Evolutionary conservation across 2,888 invertebrate genomes (phyloP).

Genomic region (Cheilosia vernalis): DNA sequence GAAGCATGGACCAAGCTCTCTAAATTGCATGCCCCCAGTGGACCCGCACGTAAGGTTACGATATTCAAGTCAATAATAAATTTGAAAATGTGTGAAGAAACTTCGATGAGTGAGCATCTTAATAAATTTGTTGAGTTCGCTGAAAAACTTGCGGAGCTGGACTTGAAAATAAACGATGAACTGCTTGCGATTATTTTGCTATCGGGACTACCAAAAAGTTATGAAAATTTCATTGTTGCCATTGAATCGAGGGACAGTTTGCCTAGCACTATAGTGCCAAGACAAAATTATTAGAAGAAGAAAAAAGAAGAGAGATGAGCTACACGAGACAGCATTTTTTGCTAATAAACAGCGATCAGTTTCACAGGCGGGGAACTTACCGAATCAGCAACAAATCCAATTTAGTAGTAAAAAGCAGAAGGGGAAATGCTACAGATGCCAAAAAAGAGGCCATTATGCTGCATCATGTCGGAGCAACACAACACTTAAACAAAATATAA

Average conservation of each 20-base stretch:
- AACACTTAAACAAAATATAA: conserved; percentile 20
- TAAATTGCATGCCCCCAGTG: too few species aligned
- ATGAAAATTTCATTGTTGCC: conserved; percentile 34
- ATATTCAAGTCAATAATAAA: conserved; percentile 14
- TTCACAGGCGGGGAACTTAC: background rate
- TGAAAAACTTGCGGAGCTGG: conserved; percentile 10
- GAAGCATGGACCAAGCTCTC: conserved; percentile 9
- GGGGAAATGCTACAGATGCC: conserved; percentile 36
- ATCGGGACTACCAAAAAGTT: conserved; percentile 13
- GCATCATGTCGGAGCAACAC: conserved; percentile 1
- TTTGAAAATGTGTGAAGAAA: too few species aligned
- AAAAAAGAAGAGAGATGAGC: conserved; percentile 19
- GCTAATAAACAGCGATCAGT: conserved; percentile 4
- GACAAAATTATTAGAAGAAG: conserved; percentile 44
- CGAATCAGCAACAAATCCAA: conserved; percentile 1
- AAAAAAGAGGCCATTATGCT: conserved; percentile 38
- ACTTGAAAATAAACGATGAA: conserved; percentile 18
- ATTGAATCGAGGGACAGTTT: conserved; percentile 29
- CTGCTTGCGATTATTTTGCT: conserved; percentile 17
- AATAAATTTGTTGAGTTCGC: conserved; percentile 13
- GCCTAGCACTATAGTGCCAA: conserved; percentile 17
- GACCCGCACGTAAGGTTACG: background rate
- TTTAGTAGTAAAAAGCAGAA: conserved; percentile 2
- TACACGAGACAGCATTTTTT: conserved; percentile 39
- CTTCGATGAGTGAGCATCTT: conserved; percentile 23